Base-by-base conservation (phyloP, 2,888 invertebrate species). In the Alviniconcha strummeri region DNA sequence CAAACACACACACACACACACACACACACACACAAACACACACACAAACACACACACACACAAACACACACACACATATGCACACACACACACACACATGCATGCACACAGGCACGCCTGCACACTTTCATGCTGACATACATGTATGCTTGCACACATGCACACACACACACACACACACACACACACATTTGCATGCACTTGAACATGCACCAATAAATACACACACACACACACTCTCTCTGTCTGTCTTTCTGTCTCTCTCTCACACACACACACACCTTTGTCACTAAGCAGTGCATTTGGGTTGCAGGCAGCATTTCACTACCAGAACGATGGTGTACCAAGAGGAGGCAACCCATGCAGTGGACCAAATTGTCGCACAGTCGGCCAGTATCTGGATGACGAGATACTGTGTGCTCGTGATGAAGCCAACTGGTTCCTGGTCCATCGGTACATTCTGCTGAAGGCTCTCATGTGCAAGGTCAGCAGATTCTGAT, bases 321-420 rank as follows among this genome's bases (percentile, higher is more conserved):
- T 92, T 82, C 91, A 92, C 85, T 92, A 90, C 87, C 91, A 92
- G 84, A 91, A 92, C 87, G 89, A 90, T 72, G 92, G 92, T 4
- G 89, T 91, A 3, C 88, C 87, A 13, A 87, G 91, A 71, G 88
- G 89, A 60, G 90, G 91, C 4, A 89, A 91, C 81, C 92, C 93
- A 5, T 88, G 89, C 86, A 91, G 88, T 80, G 85, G 86, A 7
- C 86, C 91, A 5, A 92, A 91, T 84, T 84, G 90, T 4, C 82
- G 87, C n/a, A 79, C 84, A 2, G 88, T 89, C 4, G 86, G 86
- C n/a, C 69, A 84, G 57, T 85, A 79, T 54, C 81, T 91, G 17
- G 90, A 92, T 84, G 83, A 88, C 15, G 82, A 88, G 60, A 89
- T 93, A 80, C 83, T 86, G 60, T 83, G 87, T 17, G 87, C 89